phyloP scores from a whole-genome alignment of 2,797 vertebrate species.

The Tenualosa ilisha region DNA sequence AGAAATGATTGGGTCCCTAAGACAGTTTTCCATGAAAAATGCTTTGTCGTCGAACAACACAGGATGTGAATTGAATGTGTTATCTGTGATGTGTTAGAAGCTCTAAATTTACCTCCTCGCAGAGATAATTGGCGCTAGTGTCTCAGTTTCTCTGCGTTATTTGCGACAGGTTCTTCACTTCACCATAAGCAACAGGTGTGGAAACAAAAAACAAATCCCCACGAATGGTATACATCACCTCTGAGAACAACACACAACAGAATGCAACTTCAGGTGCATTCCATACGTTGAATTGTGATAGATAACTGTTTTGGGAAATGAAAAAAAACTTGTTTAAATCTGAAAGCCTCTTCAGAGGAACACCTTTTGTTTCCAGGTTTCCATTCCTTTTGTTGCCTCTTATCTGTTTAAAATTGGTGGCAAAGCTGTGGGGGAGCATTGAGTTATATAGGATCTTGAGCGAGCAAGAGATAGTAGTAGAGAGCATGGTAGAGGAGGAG shows the following conservation, averaged over 20 bases:
- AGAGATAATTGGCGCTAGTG: constrained; percentile 2
- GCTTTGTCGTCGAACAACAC: neutral
- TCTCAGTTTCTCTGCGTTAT: neutral
- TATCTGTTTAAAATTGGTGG: neutral
- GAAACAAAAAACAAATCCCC: neutral
- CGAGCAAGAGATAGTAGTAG: neutral
- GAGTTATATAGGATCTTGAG: neutral
- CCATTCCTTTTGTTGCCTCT: too few relatives aligned
- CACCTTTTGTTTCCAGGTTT: too few relatives aligned
- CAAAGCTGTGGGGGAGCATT: neutral
- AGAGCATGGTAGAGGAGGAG: neutral
- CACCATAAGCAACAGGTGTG: constrained; percentile 1
- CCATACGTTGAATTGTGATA: too few relatives aligned
- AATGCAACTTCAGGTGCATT: neutral
- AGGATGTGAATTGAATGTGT: neutral
- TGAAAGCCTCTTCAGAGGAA: too few relatives aligned
- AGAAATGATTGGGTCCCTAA: neutral
- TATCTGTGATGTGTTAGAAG: constrained; percentile 5
- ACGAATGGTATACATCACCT: neutral
- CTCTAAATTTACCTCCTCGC: constrained; percentile 1
- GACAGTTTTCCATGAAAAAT: neutral
- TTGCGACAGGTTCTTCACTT: neutral
- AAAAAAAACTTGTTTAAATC: too few relatives aligned
- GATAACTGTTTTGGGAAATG: too few relatives aligned
- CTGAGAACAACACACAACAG: neutral